Percentiles rank a stretch among this genome's conserved stretches.
Conservation (phyloP, 2,888 invertebrate species). For the Girardia tigrina region DNA sequence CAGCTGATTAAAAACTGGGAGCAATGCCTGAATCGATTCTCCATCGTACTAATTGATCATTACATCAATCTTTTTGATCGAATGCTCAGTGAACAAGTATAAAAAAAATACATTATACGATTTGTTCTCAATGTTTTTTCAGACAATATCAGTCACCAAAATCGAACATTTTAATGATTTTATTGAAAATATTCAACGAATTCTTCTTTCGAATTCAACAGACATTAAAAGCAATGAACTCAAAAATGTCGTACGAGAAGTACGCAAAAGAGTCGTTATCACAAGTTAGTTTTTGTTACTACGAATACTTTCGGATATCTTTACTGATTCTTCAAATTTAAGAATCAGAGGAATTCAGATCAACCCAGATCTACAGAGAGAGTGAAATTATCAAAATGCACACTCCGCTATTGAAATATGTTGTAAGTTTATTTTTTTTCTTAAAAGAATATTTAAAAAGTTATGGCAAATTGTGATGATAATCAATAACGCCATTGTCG, state of each 20-base stretch:
- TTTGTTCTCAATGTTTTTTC: background rate
- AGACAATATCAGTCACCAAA: background rate
- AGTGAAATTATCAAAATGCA: conserved; percentile 7
- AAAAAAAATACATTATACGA: background rate
- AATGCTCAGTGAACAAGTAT: background rate
- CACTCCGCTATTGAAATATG: background rate
- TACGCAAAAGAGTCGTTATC: background rate
- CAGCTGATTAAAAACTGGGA: conserved; percentile 5
- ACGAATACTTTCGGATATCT: background rate
- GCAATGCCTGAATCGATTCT: conserved; percentile 3
- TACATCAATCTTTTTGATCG: background rate
- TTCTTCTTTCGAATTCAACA: background rate
- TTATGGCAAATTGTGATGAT: too few species aligned
- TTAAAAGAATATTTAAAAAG: too few species aligned
- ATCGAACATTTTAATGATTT: background rate
- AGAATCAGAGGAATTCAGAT: background rate
- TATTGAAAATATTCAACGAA: background rate
- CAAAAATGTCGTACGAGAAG: background rate
- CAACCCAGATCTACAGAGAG: background rate
- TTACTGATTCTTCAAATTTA: background rate
- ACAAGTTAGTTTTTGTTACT: background rate
- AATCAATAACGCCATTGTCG: too few species aligned
- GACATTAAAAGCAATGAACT: background rate
- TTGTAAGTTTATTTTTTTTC: conserved; percentile 11
- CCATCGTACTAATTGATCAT: conserved; percentile 5